A percentile compares a stretch with the other conserved stretches of the same genome.
phyloP scores from a whole-genome alignment of 2,888 invertebrate genomes.

The Brassicogethes aeneus region DNA sequence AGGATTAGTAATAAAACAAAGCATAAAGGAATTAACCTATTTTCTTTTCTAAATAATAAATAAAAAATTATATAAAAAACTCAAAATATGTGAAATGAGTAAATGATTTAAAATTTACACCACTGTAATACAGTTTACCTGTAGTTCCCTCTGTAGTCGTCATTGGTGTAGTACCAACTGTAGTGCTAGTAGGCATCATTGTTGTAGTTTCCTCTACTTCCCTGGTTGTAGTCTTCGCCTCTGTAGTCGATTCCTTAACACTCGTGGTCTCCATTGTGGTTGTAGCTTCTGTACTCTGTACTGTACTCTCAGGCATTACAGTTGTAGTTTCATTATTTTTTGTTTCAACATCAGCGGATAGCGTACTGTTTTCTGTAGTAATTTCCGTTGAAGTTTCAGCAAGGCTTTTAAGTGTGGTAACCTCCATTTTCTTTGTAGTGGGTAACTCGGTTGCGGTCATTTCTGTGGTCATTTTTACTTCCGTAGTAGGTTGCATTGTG shows the following conservation, averaged over 20 bases:
- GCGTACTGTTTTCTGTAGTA: constrained; percentile 8
- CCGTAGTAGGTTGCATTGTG: constrained; percentile 10
- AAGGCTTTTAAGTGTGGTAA: no score
- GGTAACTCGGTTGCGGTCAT: constrained; percentile 8
- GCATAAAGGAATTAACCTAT: no score
- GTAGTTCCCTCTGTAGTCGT: background rate
- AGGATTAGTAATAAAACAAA: no score
- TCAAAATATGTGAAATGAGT: no score
- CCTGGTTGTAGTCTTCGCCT: constrained; percentile 1
- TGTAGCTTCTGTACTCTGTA: no score
- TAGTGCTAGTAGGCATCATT: background rate
- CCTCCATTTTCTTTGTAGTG: background rate
- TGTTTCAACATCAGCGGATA: constrained; percentile 4
- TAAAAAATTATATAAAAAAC: no score
- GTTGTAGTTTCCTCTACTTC: constrained; percentile 1
- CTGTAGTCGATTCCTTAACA: background rate
- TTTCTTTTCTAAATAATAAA: no score
- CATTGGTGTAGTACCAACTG: background rate
- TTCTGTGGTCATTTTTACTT: constrained; percentile 9
- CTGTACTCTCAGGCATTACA: constrained; percentile 10
- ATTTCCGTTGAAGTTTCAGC: constrained; percentile 2
- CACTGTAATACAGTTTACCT: no score
- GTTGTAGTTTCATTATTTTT: constrained; percentile 19
- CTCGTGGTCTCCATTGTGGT: background rate
- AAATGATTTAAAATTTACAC: no score